Percentiles rank a stretch among this genome's conserved stretches.
These are phyloP conservation scores for Lampris incognitus DNA, from an alignment of 2,113 vertebrate species.

Conservation along the genomic window DNA sequence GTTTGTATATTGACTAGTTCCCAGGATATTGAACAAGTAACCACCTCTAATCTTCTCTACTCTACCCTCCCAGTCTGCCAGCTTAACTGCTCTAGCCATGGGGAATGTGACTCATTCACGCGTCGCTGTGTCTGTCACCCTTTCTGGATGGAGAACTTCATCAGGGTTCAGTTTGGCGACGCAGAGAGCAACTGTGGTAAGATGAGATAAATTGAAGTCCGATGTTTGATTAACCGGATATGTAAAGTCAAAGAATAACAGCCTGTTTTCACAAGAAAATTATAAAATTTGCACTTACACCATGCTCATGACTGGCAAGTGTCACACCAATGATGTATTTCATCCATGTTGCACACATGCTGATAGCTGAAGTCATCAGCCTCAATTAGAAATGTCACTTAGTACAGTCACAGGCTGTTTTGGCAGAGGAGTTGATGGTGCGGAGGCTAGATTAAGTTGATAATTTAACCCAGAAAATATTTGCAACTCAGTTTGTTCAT, in stretches of 20 bases:
- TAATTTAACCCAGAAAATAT: too few species aligned
- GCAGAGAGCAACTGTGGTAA: constrained; percentile 96
- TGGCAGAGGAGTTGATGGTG: too few species aligned
- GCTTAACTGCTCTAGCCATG: constrained; percentile 95
- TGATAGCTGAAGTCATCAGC: background rate
- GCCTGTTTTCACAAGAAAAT: too few species aligned
- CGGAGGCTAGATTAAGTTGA: too few species aligned
- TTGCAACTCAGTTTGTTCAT: background rate
- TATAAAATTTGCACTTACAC: too few species aligned
- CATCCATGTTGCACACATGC: background rate
- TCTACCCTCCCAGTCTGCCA: constrained; percentile 88
- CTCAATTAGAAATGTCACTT: background rate
- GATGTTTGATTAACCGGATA: background rate
- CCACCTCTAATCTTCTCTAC: constrained; percentile 14
- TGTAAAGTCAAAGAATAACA: too few species aligned
- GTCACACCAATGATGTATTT: too few species aligned
- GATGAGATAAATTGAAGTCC: constrained; percentile 45
- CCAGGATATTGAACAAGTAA: too few species aligned
- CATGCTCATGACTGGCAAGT: too few species aligned
- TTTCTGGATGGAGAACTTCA: constrained; percentile 99
- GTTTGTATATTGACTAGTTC: too few species aligned
- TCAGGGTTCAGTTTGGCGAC: constrained; percentile 89
- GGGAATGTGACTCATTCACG: constrained; percentile 93
- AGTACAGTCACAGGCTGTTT: too few species aligned
- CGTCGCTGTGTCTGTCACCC: constrained; percentile 94